Evolutionary conservation across 2,113 vertebrate species (phyloP).

Genomic region (Bufo gargarizans): DNA sequence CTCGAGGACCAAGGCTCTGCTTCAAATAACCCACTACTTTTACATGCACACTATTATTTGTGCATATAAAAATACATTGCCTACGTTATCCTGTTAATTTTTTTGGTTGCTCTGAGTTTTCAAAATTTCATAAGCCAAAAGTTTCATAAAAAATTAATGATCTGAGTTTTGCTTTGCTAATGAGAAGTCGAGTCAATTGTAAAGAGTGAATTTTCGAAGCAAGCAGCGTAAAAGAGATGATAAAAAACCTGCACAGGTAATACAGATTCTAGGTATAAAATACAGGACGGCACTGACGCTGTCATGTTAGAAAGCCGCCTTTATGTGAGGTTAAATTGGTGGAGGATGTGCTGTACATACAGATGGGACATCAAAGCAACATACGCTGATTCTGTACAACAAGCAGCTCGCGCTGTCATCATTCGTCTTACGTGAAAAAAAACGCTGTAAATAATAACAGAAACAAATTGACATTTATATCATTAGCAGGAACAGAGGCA

Average conservation of each 20-base stretch:
- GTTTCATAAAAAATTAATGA: neutral
- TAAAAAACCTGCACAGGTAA: neutral
- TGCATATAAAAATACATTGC: no score
- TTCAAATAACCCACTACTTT: no score
- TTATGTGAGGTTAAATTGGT: neutral
- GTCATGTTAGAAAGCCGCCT: neutral
- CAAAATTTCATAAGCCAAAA: neutral
- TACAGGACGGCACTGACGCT: neutral
- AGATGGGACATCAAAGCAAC: constrained; percentile 33
- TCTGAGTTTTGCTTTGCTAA: neutral
- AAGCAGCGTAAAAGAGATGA: neutral
- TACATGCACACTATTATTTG: no score
- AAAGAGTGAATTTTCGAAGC: neutral
- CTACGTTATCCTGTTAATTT: no score
- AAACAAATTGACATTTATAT: neutral
- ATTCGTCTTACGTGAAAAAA: neutral
- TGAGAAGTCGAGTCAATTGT: neutral
- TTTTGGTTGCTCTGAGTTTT: neutral
- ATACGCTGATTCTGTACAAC: constrained; percentile 10
- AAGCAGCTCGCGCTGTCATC: neutral
- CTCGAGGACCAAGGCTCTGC: no score
- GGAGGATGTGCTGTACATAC: neutral
- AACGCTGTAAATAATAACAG: neutral
- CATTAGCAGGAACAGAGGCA: neutral
- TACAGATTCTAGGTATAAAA: neutral